These are phyloP conservation scores for Heliconius eleuchia DNA, from an alignment of 1,140 invertebrate species.

Conservation along the genomic window DNA sequence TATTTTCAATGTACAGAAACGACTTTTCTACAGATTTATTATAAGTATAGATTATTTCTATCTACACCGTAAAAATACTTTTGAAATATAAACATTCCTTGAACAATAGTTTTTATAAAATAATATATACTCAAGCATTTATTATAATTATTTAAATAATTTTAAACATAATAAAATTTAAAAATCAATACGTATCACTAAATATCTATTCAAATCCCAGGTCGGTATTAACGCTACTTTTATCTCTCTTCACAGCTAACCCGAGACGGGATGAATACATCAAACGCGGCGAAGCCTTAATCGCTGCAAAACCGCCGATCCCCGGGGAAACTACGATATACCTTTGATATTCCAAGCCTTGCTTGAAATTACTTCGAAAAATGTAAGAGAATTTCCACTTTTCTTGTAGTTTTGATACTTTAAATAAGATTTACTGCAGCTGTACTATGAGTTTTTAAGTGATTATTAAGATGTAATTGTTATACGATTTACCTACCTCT, in stretches of 20 bases:
- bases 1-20: too few relatives aligned
- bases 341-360: constrained; percentile 26
- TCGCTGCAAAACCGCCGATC: constrained; percentile 48
- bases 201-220: constrained; percentile 36
- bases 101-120: too few relatives aligned
- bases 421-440: neutral
- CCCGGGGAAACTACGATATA: constrained; percentile 31
- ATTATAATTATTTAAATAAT: neutral
- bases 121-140: too few relatives aligned
- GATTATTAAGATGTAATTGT: too few relatives aligned
- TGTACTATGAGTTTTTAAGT: neutral
- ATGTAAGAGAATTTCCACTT: constrained; percentile 15
- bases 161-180: neutral
- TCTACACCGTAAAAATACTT: too few relatives aligned
- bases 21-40: too few relatives aligned
- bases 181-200: constrained; percentile 17
- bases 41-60: too few relatives aligned
- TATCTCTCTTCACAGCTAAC: constrained; percentile 51
- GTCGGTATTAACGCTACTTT: constrained; percentile 50
- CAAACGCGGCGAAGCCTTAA: constrained; percentile 53
- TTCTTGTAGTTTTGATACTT: neutral
- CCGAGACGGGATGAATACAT: constrained; percentile 57
- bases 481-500: too few relatives aligned
- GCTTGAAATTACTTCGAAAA: constrained; percentile 21
- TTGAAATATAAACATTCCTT: too few relatives aligned